Conservation (phyloP, 2,113 vertebrate species). For the Anhinga rufa region DNA sequence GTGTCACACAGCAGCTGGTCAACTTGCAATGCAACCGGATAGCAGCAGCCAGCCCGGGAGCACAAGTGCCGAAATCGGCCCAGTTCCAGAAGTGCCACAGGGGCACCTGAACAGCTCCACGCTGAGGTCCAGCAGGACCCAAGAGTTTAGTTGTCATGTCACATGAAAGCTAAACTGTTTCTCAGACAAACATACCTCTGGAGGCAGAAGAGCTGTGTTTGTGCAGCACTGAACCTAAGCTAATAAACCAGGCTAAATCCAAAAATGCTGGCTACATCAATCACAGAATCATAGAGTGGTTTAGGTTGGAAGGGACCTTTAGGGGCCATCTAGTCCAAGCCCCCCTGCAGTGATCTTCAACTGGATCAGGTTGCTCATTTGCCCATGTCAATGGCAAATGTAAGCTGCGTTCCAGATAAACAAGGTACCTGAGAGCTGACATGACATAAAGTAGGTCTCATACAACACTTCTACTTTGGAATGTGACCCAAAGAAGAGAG, state of each 20-base stretch:
- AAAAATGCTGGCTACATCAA: not conserved
- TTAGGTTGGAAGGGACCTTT: too few relatives aligned
- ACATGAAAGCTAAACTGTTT: not conserved
- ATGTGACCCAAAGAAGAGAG: not conserved
- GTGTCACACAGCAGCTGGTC: not conserved
- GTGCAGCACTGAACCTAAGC: not conserved
- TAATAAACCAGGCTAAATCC: not conserved
- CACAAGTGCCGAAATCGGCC: not conserved
- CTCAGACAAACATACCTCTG: too few relatives aligned
- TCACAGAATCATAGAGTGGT: too few relatives aligned
- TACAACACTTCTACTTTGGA: not conserved
- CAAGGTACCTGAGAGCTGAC: not conserved
- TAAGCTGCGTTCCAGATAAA: not conserved
- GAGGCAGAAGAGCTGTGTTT: not conserved
- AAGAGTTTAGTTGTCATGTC: not conserved
- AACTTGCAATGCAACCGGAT: not conserved
- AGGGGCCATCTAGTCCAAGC: too few relatives aligned
- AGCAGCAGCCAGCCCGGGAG: not conserved
- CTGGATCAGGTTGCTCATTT: too few relatives aligned
- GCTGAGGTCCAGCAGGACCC: not conserved
- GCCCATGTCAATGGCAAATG: too few relatives aligned
- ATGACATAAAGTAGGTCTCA: not conserved
- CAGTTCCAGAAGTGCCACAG: not conserved
- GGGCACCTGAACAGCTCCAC: not conserved
- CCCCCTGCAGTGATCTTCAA: too few relatives aligned